phyloP scores from a whole-genome alignment of 2,113 vertebrate genomes.

The Bagarius yarrelli region DNA sequence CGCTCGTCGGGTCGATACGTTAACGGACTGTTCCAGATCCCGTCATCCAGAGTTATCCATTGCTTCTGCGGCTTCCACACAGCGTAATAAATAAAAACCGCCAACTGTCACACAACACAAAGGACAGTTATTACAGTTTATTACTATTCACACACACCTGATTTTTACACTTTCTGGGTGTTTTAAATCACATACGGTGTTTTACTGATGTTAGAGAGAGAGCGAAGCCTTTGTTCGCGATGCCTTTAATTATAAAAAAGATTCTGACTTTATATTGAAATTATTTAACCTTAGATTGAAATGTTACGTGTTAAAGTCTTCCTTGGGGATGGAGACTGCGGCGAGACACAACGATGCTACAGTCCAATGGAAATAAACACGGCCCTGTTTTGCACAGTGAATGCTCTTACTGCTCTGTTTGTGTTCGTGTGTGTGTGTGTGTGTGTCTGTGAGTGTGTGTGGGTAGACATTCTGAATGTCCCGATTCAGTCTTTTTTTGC shows the following conservation, averaged over 20 bases:
- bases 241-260: too few species aligned
- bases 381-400: neutral
- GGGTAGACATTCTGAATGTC: neutral
- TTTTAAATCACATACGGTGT: too few species aligned
- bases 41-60: conserved; percentile 80
- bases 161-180: too few species aligned
- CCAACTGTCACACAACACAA: conserved; percentile 67
- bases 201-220: too few species aligned
- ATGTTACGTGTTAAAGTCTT: too few species aligned
- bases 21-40: conserved; percentile 80
- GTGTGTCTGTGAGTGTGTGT: neutral
- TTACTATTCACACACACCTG: neutral
- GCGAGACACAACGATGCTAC: neutral
- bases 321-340: neutral
- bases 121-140: neutral
- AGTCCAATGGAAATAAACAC: neutral
- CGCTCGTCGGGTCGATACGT: conserved; percentile 73
- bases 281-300: too few species aligned
- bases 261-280: too few species aligned
- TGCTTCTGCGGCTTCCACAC: conserved; percentile 88
- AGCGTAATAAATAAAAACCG: conserved; percentile 86
- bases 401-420: neutral
- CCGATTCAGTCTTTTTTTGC: neutral
- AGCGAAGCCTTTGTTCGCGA: too few species aligned
- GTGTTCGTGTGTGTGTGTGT: neutral